Base-by-base conservation (phyloP, 2,113 vertebrate genomes). In the Myrmophylax atrothorax region DNA sequence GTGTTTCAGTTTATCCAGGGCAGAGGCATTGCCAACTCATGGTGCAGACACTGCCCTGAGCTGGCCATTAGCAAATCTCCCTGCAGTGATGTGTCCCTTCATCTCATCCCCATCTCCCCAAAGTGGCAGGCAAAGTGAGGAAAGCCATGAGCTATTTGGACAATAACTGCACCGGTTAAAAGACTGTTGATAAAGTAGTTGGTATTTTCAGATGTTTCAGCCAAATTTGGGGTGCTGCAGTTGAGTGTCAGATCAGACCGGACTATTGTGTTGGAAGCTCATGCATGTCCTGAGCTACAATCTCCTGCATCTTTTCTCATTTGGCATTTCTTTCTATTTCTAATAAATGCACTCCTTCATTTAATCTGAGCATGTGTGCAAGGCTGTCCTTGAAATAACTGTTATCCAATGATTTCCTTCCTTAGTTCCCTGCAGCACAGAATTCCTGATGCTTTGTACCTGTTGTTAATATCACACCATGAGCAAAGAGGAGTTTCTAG, bases 281-380 rank as follows among this genome's bases (percentile, higher is more conserved):
- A 14, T 53, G 47, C 47, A 11, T 50, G 59, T 55, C 76, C 33
- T 75, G 56, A 88, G 74, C 31, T 37, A 37, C 52, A 75, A 84
- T 60, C 40, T 76, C 47, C 60, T 78, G 46, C 46, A 67, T 67
- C 14, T 92, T 85, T 86, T 62, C 40, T 93, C 29, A 50, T 53
- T 35, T 89, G 70, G 74, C 35, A 58, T 95, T 69, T 73, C 46
- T 90, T 87, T 79, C 38, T 29, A 62, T 58, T 93, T 89, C 23
- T 60, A 47, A 53, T 84, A 73, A 83, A 40, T 90, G 62, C 18
- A 33, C 6, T 70, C 42, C 75, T 56, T 59, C 86, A 59, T 90
- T 82, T 90, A 52, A 90, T 67, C 49, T 78, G 26, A 47, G 40
- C 20, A 16, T 46, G n/a, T 53, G 49, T 86, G 66, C 29, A 60